phyloP scores from a whole-genome alignment of 2,888 invertebrate genomes.

The Heliconius sara region DNA sequence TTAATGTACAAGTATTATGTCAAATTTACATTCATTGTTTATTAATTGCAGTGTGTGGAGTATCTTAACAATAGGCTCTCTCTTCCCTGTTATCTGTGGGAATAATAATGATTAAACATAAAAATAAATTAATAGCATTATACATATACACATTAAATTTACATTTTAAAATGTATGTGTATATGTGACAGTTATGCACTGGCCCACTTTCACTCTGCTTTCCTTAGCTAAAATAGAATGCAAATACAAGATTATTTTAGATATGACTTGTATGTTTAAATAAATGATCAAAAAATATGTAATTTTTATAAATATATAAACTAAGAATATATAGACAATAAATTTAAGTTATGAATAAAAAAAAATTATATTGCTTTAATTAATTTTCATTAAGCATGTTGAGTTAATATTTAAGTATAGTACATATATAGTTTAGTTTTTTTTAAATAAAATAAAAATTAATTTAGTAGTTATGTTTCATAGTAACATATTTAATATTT shows the following conservation, averaged over 20 bases:
- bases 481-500: background rate
- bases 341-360: background rate
- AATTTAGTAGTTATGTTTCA: background rate
- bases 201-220: conserved; percentile 46
- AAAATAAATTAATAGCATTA: background rate
- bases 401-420: background rate
- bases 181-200: background rate
- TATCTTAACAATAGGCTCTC: no score
- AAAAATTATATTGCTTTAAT: background rate
- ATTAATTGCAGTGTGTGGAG: no score
- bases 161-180: background rate
- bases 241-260: conserved; percentile 33
- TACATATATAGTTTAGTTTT: background rate
- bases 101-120: no score
- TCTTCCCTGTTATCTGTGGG: background rate
- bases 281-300: background rate
- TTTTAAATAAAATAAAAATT: background rate
- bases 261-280: conserved; percentile 2
- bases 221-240: conserved; percentile 47
- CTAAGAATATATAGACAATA: background rate
- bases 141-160: background rate
- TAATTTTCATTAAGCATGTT: background rate
- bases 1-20: no score
- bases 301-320: background rate
- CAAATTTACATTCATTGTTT: no score